Evolutionary conservation across 1,140 invertebrate species (phyloP).

Genomic region (Pygmarrhopalites habei): DNA sequence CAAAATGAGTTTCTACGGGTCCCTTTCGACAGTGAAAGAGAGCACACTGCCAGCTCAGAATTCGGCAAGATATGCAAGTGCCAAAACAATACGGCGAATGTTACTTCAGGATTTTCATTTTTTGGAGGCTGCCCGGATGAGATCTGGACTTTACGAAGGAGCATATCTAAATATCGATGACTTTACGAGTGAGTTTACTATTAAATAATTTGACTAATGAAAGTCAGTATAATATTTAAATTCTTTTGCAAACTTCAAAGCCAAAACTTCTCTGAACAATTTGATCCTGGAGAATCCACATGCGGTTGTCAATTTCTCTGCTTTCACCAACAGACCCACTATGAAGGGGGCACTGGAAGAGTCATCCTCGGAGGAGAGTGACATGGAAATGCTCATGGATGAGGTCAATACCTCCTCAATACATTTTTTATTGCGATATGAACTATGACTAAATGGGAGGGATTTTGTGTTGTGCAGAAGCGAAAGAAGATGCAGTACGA

Average conservation of each 20-base stretch:
- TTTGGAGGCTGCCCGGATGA: slow-evolving; percentile 26
- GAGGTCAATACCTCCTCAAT: too few species aligned
- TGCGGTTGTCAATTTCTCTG: slow-evolving; percentile 29
- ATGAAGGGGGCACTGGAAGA: not conserved
- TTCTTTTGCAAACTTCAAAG: slow-evolving; percentile 12
- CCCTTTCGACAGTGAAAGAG: not conserved
- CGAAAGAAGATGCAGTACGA: too few species aligned
- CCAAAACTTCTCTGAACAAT: slow-evolving; percentile 8
- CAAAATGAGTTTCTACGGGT: slow-evolving; percentile 4
- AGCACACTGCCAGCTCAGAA: not conserved
- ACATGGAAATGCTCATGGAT: too few species aligned
- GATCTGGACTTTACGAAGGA: slow-evolving; percentile 27
- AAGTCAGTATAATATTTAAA: not conserved
- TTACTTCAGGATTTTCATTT: slow-evolving; percentile 19
- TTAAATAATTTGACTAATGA: not conserved
- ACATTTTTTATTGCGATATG: too few species aligned
- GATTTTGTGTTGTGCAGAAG: too few species aligned
- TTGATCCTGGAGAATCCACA: slow-evolving; percentile 22
- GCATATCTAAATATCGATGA: slow-evolving; percentile 16
- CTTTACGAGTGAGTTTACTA: slow-evolving; percentile 14
- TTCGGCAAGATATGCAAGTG: not conserved
- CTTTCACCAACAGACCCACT: slow-evolving; percentile 3
- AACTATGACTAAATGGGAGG: too few species aligned
- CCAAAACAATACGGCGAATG: not conserved
- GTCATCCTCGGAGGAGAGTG: not conserved